A percentile compares a stretch with the other conserved stretches of the same genome.
These are phyloP conservation scores for Centropyge bicolor DNA, from an alignment of 2,797 vertebrate genomes.

Conservation along the genomic window DNA sequence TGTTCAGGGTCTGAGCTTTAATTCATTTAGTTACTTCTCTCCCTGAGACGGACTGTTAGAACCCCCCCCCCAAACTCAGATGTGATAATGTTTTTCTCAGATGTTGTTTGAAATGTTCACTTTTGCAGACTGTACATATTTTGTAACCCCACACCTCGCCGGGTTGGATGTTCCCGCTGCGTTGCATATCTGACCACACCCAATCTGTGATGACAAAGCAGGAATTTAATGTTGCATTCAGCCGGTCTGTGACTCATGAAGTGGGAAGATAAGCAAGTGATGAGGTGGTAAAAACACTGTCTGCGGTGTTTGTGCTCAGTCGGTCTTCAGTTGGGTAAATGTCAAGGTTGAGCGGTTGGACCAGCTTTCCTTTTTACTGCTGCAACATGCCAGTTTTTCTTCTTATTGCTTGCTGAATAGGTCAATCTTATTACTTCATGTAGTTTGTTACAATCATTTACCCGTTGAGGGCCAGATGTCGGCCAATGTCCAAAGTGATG, in stretches of 20 bases:
- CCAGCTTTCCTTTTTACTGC: constrained; percentile 3
- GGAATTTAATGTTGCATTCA: neutral
- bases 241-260: neutral
- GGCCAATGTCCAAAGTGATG: neutral
- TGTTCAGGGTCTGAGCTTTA: constrained; percentile 59
- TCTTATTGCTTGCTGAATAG: neutral
- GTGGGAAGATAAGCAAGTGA: constrained; percentile 42
- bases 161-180: constrained; percentile 11
- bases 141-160: constrained; percentile 5
- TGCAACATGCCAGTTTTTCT: neutral
- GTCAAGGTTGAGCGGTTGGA: constrained; percentile 24
- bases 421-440: constrained; percentile 1
- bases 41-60: neutral
- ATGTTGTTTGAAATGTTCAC: neutral
- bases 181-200: constrained; percentile 10
- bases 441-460: constrained; percentile 16
- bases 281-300: constrained; percentile 14
- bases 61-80: neutral
- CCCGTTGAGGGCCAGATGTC: neutral
- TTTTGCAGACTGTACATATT: constrained; percentile 31
- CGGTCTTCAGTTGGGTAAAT: constrained; percentile 1
- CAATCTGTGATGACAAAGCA: constrained; percentile 12
- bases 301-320: constrained; percentile 10
- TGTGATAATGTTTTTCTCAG: neutral
- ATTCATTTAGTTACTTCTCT: constrained; percentile 25